A percentile compares a stretch with the other conserved stretches of the same genome.
These are phyloP conservation scores for Sylvia atricapilla DNA, from an alignment of 2,113 vertebrate species.

Conservation along the genomic window DNA sequence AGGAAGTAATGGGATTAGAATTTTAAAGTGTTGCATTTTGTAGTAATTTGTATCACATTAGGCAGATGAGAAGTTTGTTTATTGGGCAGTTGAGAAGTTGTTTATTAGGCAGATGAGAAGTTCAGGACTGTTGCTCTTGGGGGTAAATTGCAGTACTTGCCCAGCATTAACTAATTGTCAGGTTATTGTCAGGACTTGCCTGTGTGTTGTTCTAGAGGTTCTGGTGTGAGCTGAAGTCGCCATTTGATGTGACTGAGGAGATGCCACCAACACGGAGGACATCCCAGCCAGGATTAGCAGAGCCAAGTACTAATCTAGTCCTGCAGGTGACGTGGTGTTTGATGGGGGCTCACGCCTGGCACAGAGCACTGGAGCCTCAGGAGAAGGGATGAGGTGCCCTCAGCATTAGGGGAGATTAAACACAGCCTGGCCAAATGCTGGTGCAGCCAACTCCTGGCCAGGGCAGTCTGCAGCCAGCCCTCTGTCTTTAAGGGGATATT, in stretches of 20 bases:
- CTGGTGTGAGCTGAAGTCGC: neutral
- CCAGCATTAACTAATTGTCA: neutral
- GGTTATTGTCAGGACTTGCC: neutral
- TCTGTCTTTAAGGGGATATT: neutral
- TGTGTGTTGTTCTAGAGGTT: fast-evolving
- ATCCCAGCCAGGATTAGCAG: neutral
- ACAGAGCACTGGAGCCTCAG: fast-evolving
- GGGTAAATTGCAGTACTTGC: neutral
- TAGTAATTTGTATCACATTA: neutral
- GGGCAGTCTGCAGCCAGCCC: neutral
- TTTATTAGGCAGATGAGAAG: neutral
- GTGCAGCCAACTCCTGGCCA: neutral
- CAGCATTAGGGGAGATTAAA: neutral
- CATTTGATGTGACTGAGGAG: neutral
- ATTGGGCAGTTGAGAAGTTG: neutral
- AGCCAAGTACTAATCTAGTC: neutral
- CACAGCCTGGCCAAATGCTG: fast-evolving
- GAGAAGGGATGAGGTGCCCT: neutral
- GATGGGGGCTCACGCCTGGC: fast-evolving
- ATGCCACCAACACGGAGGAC: neutral
- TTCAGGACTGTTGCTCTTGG: neutral
- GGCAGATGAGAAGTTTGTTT: neutral
- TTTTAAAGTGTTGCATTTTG: neutral
- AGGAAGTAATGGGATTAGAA: neutral
- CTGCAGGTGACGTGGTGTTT: fast-evolving